phyloP scores from a whole-genome alignment of 2,888 invertebrate species.

The Baronia brevicornis region DNA sequence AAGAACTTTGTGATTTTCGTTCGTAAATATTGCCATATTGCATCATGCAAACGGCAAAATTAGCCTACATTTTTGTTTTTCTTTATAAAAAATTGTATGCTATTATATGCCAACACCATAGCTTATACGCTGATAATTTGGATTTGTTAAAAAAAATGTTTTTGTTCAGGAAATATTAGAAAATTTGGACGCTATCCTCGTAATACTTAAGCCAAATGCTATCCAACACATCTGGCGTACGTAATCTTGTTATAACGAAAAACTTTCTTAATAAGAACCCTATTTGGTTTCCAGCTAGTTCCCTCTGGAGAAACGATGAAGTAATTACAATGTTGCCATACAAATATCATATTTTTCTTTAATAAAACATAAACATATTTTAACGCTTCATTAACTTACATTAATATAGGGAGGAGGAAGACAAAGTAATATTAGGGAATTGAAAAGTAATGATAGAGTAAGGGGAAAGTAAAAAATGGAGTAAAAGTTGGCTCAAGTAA shows the following conservation, averaged over 20 bases:
- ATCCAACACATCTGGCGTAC: slow-evolving; percentile 67
- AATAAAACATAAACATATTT: too few species aligned
- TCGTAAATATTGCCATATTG: too few species aligned
- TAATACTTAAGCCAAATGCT: slow-evolving; percentile 50
- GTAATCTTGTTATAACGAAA: slow-evolving; percentile 72
- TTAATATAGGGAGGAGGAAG: too few species aligned
- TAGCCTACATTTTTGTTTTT: too few species aligned
- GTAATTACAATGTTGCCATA: slow-evolving; percentile 31
- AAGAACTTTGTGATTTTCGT: too few species aligned
- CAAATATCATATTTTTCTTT: slow-evolving; percentile 1
- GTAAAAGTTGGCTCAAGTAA: too few species aligned
- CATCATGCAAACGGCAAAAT: too few species aligned
- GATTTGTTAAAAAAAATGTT: slow-evolving; percentile 6
- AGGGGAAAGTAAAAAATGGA: too few species aligned
- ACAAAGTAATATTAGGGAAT: too few species aligned
- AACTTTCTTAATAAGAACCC: slow-evolving; percentile 71
- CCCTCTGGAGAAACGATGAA: slow-evolving; percentile 39
- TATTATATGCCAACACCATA: background rate
- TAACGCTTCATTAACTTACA: too few species aligned
- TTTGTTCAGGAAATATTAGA: slow-evolving; percentile 6
- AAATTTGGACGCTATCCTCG: slow-evolving; percentile 23
- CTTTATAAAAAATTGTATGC: too few species aligned
- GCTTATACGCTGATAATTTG: background rate
- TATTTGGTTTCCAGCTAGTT: slow-evolving; percentile 50
- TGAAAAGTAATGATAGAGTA: too few species aligned